Conservation (phyloP, 2,113 vertebrate genomes). For the Xenopus tropicalis region UCB_Xtro_10.0 CM004450.2:84871001-84871500, state of each 20-base stretch:
- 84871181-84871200: neutral
- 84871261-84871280: neutral
- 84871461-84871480: neutral
- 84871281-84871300: neutral
- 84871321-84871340: neutral
- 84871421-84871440: neutral
- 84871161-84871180: too few species aligned
- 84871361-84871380: slow-evolving; percentile 1
- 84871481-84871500: neutral
- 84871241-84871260: slow-evolving; percentile 12
- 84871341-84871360: neutral
- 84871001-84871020: slow-evolving; percentile 10
- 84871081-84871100: slow-evolving; percentile 9
- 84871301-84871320: neutral
- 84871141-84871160: neutral
- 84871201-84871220: neutral
- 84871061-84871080: slow-evolving; percentile 15
- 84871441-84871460: neutral
- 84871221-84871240: neutral
- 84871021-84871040: slow-evolving; percentile 24
- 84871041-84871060: slow-evolving; percentile 5
- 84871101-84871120: slow-evolving; percentile 16
- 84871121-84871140: neutral
- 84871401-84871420: neutral
- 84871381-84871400: slow-evolving; percentile 4